Percentiles rank a stretch among this genome's conserved stretches.
Evolutionary conservation across 2,888 invertebrate species (phyloP).

Genomic region (Drosophila anomelani): DNA sequence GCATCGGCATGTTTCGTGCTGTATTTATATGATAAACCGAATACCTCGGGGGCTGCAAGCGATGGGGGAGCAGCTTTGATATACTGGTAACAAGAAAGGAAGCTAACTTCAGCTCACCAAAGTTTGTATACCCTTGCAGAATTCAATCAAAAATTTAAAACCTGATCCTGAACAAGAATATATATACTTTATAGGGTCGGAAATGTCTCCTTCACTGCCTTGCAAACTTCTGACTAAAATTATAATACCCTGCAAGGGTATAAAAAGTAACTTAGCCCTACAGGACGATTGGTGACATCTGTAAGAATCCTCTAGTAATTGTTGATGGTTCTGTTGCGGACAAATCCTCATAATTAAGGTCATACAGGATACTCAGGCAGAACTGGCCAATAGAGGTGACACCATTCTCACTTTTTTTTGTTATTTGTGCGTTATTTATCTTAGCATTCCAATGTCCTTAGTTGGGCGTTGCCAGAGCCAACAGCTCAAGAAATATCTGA

Average conservation of each 20-base stretch:
- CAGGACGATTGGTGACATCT: constrained; percentile 1
- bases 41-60: too few relatives aligned
- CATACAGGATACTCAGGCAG: constrained; percentile 47
- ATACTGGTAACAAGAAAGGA: too few relatives aligned
- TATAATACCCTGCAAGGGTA: too few relatives aligned
- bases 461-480: constrained; percentile 37
- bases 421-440: background rate
- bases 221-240: too few relatives aligned
- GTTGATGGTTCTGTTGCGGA: background rate
- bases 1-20: background rate
- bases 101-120: too few relatives aligned
- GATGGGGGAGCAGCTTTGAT: background rate
- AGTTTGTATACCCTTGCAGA: too few relatives aligned
- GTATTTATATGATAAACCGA: background rate
- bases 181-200: too few relatives aligned
- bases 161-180: too few relatives aligned
- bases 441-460: constrained; percentile 14
- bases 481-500: background rate
- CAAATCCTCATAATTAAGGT: background rate
- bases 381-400: too few relatives aligned
- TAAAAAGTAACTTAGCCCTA: background rate
- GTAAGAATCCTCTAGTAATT: background rate
- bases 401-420: too few relatives aligned
- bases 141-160: too few relatives aligned
- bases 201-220: too few relatives aligned